These are phyloP conservation scores for Philopotamus ludificatus DNA, from an alignment of 1,140 invertebrate genomes.

Conservation along the genomic window DNA sequence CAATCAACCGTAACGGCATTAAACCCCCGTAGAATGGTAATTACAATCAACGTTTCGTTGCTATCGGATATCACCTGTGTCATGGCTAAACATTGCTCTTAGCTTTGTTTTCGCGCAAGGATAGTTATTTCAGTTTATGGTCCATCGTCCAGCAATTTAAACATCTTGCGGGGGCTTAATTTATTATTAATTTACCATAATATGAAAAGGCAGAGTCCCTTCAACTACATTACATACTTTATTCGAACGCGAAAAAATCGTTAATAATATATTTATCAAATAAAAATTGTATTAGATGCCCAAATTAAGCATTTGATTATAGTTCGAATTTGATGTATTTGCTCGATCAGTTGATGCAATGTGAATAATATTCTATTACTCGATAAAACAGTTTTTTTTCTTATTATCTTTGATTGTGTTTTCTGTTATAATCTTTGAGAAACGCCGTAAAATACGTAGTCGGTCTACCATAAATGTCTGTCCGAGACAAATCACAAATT, in stretches of 20 bases:
- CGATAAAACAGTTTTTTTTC: too few species aligned
- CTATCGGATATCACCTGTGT: not conserved
- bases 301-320: too few species aligned
- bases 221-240: too few species aligned
- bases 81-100: constrained; percentile 7
- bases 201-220: not conserved
- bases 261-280: too few species aligned
- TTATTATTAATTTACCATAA: constrained; percentile 10
- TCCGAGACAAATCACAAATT: constrained; percentile 39
- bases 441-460: too few species aligned
- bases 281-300: too few species aligned
- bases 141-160: constrained; percentile 3
- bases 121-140: constrained; percentile 8
- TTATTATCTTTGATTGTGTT: too few species aligned
- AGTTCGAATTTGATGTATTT: too few species aligned
- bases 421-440: too few species aligned
- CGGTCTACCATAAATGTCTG: not conserved
- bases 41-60: not conserved
- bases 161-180: constrained; percentile 12
- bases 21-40: not conserved
- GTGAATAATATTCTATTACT: too few species aligned
- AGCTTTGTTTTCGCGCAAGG: not conserved
- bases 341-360: too few species aligned
- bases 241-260: not conserved
- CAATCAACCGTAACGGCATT: not conserved